Evolutionary conservation across 2,113 vertebrate species (phyloP), one percentile per base, ranked within the genome.

Genomic region (Plecturocebus donacophilus): DNA sequence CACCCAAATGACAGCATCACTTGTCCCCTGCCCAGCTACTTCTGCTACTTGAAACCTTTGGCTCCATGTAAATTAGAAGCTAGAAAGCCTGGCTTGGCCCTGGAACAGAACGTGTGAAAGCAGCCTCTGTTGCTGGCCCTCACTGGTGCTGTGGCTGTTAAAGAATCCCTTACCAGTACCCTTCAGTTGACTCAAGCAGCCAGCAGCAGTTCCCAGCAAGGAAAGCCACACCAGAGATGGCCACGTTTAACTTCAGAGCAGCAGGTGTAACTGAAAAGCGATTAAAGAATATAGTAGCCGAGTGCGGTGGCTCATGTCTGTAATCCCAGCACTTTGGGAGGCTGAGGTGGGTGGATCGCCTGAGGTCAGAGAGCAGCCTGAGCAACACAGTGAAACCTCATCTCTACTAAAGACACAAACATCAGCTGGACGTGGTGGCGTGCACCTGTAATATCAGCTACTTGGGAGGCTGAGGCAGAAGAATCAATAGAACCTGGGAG

Each of bases 81-180:
- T 17, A n/a, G 87, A 54, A 52, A n/a, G 47, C 10, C 2, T 3
- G 21, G 66, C 64, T 0, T 12, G 45, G 40, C 38, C 17, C 70
- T 25, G 61, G 45, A 11, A 27, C 23, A 49, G 19, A 19, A 10
- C 8, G 8, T 2, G n/a, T 20, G 49, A 23, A n/a, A 52, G 42
- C 2, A 3, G 40, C 25, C 19, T 10, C 0, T 6, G 13, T 23
- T 10, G 0, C 2, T n/a, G 0, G 21, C 49, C 3, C 21, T n/a
- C 35, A 7, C 81, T 49, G 0, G 54, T 5, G 1, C 2, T 0
- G 8, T 19, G 92, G 23, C 86, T 27, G n/a, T 88, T 71, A 80
- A 2, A 30, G 45, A 40, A 38, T 19, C 92, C 0, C 4, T 82
- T 38, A 40, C 10, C 3, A 87, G 10, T 80, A 83, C 70, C 8